phyloP scores from a whole-genome alignment of 2,888 invertebrate genomes.

The Lissonota sp. region DNA sequence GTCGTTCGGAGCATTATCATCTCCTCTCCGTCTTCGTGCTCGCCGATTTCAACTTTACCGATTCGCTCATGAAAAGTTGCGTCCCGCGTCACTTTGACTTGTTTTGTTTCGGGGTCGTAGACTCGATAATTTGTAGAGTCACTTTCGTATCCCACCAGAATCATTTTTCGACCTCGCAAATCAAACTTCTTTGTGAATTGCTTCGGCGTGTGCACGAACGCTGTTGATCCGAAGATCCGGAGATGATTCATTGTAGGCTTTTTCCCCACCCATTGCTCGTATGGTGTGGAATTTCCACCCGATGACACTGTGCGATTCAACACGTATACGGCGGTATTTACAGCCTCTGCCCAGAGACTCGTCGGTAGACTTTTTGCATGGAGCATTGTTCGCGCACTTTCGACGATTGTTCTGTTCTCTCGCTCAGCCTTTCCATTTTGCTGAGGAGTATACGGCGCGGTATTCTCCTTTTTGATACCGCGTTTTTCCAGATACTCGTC shows the following conservation, averaged over 20 bases:
- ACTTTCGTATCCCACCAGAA: slow-evolving; percentile 56
- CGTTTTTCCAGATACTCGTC: slow-evolving; percentile 7
- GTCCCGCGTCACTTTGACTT: slow-evolving; percentile 33
- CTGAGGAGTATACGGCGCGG: slow-evolving; percentile 3
- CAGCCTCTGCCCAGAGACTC: slow-evolving; percentile 65
- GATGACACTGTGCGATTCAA: slow-evolving; percentile 31
- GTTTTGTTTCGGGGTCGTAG: slow-evolving; percentile 39
- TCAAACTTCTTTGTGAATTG: slow-evolving; percentile 4
- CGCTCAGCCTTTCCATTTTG: slow-evolving; percentile 7
- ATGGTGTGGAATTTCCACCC: slow-evolving; percentile 11
- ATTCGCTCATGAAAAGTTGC: slow-evolving; percentile 3
- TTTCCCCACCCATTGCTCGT: no score
- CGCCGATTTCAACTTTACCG: slow-evolving; percentile 18
- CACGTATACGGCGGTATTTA: slow-evolving; percentile 60
- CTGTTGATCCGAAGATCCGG: slow-evolving; percentile 8
- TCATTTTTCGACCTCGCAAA: slow-evolving; percentile 26
- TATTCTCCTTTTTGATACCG: not conserved
- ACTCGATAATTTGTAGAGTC: slow-evolving; percentile 19
- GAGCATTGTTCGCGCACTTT: no score
- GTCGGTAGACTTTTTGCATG: slow-evolving; percentile 15
- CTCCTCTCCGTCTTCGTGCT: slow-evolving; percentile 38
- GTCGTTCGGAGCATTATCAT: not conserved
- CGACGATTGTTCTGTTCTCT: not conserved
- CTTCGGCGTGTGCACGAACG: no score
- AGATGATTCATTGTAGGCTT: no score